A percentile compares a stretch with the other conserved stretches of the same genome.
Evolutionary conservation across 2,888 invertebrate species (phyloP).

Genomic region (Rapana venosa): DNA sequence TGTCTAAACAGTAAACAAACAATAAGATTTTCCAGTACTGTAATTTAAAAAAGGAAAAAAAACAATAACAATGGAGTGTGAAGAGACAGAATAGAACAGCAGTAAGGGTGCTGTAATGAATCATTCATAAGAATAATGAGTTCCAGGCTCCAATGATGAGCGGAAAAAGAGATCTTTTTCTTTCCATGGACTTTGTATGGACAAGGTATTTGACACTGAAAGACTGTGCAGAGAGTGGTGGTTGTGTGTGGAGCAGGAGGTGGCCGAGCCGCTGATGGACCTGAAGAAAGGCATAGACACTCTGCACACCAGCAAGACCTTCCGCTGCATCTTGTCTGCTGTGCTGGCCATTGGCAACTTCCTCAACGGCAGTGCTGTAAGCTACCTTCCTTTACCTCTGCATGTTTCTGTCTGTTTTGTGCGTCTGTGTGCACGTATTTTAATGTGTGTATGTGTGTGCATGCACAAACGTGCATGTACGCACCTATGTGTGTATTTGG

Average conservation of each 20-base stretch:
- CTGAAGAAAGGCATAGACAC: constrained; percentile 97
- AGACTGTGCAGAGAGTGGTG: neutral
- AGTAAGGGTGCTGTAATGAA: too few relatives aligned
- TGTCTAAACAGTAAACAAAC: too few relatives aligned
- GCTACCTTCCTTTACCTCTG: neutral
- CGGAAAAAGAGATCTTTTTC: too few relatives aligned
- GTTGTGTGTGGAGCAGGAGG: constrained; percentile 85
- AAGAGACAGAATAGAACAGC: too few relatives aligned
- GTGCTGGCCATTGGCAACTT: constrained; percentile 97
- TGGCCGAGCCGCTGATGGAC: constrained; percentile 99
- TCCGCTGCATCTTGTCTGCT: constrained; percentile 95
- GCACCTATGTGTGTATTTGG: too few relatives aligned
- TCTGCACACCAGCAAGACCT: constrained; percentile 93
- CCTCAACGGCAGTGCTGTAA: constrained; percentile 89
- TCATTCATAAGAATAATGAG: too few relatives aligned
- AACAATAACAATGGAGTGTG: too few relatives aligned
- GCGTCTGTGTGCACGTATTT: neutral
- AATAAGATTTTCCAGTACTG: too few relatives aligned
- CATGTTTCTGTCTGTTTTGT: neutral
- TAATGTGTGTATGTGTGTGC: neutral
- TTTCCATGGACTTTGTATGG: too few relatives aligned
- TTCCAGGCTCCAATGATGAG: too few relatives aligned
- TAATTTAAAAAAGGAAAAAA: too few relatives aligned
- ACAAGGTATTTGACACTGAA: too few relatives aligned
- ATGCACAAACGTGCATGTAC: neutral